Percentiles rank a stretch among this genome's conserved stretches.
phyloP scores from a whole-genome alignment of 1,140 invertebrate genomes.

The Rhopalosiphum maidis region DNA sequence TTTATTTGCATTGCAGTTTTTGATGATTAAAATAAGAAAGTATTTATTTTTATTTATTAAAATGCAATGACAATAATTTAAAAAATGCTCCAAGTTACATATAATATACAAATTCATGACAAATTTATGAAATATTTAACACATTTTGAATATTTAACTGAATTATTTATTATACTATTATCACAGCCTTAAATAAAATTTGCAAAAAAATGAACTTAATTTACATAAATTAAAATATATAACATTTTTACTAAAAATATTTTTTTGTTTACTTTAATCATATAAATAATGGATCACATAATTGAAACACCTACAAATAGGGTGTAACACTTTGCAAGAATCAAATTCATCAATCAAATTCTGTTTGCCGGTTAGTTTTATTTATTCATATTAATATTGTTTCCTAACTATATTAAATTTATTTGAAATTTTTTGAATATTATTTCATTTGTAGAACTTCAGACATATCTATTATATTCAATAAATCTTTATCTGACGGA shows the following conservation, averaged over 20 bases:
- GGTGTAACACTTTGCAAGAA: background rate
- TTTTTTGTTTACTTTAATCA: background rate
- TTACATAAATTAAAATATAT: background rate
- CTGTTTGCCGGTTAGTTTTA: background rate
- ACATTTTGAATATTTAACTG: too few relatives aligned
- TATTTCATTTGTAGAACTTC: background rate
- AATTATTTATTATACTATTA: background rate
- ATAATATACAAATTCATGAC: background rate
- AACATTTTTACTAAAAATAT: background rate
- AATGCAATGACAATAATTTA: background rate
- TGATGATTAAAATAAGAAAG: too few relatives aligned
- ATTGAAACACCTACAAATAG: background rate
- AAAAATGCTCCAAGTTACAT: background rate
- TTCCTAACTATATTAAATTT: background rate
- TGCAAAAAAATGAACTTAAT: background rate
- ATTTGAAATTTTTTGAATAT: background rate
- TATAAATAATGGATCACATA: background rate
- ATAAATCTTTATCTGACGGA: too few relatives aligned
- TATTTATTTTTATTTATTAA: background rate
- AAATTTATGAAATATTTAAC: background rate
- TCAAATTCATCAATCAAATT: background rate
- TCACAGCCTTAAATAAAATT: background rate
- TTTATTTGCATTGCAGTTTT: too few relatives aligned
- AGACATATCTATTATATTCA: too few relatives aligned
- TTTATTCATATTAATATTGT: background rate